Evolutionary conservation across 2,797 vertebrate genomes (phyloP).

Genomic region (Acropternis orthonyx): DNA sequence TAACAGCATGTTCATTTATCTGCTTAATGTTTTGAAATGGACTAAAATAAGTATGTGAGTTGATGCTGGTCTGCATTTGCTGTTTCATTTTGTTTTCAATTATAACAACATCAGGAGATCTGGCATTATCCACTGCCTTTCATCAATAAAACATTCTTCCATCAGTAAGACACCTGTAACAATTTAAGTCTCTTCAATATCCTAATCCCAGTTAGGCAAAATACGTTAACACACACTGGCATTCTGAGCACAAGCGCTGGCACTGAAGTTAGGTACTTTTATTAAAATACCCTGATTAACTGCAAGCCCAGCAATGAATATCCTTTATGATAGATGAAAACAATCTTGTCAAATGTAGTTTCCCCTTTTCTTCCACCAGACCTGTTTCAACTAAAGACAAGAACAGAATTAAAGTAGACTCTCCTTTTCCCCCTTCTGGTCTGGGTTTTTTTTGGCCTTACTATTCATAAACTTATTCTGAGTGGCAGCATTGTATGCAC

Average conservation of each 20-base stretch:
- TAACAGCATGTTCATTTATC: neutral
- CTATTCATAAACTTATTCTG: neutral
- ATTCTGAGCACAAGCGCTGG: neutral
- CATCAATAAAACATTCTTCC: slow-evolving; percentile 26
- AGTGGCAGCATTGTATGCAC: neutral
- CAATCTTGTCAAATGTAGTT: neutral
- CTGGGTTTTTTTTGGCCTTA: neutral
- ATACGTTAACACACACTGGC: neutral
- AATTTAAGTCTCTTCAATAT: neutral
- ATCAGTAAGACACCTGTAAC: slow-evolving; percentile 12
- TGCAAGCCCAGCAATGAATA: neutral
- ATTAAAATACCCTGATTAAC: slow-evolving; percentile 5
- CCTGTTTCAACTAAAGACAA: neutral
- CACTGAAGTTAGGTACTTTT: neutral
- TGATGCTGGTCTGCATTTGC: neutral
- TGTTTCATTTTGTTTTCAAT: slow-evolving; percentile 45
- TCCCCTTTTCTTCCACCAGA: neutral
- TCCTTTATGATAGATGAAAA: slow-evolving; percentile 14
- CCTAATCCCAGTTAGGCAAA: slow-evolving; percentile 4
- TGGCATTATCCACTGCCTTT: neutral
- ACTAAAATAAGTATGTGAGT: neutral
- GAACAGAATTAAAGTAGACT: neutral
- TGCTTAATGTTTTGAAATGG: neutral
- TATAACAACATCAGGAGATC: slow-evolving; percentile 19
- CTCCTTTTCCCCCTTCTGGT: neutral